Evolutionary conservation across 2,888 invertebrate species (phyloP).

Genomic region (Pterobdella sp.): DNA sequence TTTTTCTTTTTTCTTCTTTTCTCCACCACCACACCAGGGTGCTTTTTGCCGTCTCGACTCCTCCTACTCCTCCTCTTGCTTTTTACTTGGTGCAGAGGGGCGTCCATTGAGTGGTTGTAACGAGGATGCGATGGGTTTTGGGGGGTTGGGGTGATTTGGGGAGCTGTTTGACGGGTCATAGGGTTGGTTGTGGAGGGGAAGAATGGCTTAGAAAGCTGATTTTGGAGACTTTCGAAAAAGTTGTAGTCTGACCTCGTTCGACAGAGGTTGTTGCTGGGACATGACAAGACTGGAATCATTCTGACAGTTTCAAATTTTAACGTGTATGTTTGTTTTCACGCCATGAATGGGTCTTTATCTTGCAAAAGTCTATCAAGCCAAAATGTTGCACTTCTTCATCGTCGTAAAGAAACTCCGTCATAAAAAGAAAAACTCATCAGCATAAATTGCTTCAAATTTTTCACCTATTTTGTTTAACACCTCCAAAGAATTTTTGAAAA

Average conservation of each 20-base stretch:
- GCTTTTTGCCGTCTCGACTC: not conserved
- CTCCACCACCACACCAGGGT: not conserved
- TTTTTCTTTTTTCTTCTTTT: not conserved
- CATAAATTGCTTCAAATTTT: too few relatives aligned
- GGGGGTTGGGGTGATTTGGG: not conserved
- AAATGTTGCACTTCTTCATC: too few relatives aligned
- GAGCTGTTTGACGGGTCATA: not conserved
- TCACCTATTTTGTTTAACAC: too few relatives aligned
- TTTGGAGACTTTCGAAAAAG: conserved; percentile 12
- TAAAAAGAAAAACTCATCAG: too few relatives aligned
- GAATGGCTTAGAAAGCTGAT: not conserved
- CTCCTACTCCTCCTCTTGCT: not conserved
- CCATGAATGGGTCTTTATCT: too few relatives aligned
- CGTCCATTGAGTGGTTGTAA: not conserved
- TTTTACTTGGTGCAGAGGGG: not conserved
- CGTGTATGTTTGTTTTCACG: not conserved
- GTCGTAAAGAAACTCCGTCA: not conserved
- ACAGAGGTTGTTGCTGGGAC: conserved; percentile 6
- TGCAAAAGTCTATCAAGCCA: too few relatives aligned
- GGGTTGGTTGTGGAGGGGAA: not conserved
- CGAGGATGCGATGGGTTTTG: not conserved
- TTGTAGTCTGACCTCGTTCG: conserved; percentile 23
- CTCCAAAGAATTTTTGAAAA: too few relatives aligned
- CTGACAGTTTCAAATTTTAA: not conserved
- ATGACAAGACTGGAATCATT: conserved; percentile 26